Conservation (phyloP, 2,113 vertebrate genomes). For the Eulemur rufifrons region DNA sequence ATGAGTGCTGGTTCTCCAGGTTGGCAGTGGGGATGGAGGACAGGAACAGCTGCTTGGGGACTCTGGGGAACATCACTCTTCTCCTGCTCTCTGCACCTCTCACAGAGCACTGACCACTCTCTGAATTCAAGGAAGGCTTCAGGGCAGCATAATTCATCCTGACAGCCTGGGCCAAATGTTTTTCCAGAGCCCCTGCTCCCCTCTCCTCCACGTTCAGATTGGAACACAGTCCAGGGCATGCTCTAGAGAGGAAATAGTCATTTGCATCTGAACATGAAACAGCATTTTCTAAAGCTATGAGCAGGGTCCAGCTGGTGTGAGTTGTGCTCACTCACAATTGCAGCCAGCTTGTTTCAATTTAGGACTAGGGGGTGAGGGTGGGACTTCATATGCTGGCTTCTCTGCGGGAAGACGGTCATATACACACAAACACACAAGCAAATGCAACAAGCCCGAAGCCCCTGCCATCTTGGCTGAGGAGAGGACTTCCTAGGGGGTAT, state of each 20-base stretch:
- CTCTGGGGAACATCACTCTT: neutral
- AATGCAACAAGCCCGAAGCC: neutral
- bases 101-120: neutral
- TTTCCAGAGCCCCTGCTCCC: neutral
- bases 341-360: conserved; percentile 70
- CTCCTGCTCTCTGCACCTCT: neutral
- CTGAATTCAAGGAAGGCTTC: neutral
- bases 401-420: neutral
- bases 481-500: neutral
- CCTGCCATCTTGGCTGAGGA: neutral
- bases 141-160: conserved; percentile 44
- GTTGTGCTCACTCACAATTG: neutral
- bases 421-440: neutral
- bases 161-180: neutral
- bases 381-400: neutral
- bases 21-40: neutral
- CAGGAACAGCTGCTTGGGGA: neutral
- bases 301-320: conserved; percentile 55
- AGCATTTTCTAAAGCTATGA: conserved; percentile 39
- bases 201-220: neutral
- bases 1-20: neutral
- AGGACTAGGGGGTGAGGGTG: neutral
- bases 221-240: conserved; percentile 1
- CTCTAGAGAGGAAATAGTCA: conserved; percentile 56
- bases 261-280: conserved; percentile 59